These are phyloP conservation scores for Charadrius vociferus DNA, from an alignment of 2,113 vertebrate genomes.

Conservation along the genomic window DNA sequence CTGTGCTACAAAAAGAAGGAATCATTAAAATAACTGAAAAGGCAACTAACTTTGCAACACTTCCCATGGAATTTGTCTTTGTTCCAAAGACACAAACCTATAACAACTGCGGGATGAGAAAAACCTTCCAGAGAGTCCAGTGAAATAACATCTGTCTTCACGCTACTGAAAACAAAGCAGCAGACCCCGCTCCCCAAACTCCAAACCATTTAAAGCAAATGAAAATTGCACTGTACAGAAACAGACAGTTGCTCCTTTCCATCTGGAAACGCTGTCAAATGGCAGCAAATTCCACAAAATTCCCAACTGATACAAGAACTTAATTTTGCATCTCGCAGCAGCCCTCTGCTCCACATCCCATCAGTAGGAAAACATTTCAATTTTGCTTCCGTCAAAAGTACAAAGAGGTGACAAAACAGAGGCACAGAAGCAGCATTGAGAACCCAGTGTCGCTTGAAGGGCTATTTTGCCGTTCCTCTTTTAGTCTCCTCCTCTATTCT, in stretches of 20 bases:
- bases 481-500: background rate
- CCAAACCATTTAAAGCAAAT: fast-evolving
- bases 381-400: background rate
- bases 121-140: background rate
- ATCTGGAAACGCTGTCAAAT: constrained; percentile 74
- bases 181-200: background rate
- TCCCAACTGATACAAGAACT: constrained; percentile 40
- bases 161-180: background rate
- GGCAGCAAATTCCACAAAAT: constrained; percentile 64
- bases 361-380: background rate
- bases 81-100: background rate
- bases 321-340: background rate
- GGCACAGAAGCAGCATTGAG: background rate
- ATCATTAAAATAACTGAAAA: constrained; percentile 48
- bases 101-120: background rate
- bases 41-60: constrained; percentile 53
- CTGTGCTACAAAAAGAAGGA: background rate
- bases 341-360: background rate
- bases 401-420: background rate
- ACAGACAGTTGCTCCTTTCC: constrained; percentile 29
- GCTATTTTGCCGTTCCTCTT: background rate
- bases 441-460: background rate
- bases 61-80: constrained; percentile 52
- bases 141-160: constrained; percentile 6
- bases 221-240: constrained; percentile 14